These are phyloP conservation scores for Aphis gossypii DNA, from an alignment of 1,140 invertebrate genomes.

Conservation along the genomic window DNA sequence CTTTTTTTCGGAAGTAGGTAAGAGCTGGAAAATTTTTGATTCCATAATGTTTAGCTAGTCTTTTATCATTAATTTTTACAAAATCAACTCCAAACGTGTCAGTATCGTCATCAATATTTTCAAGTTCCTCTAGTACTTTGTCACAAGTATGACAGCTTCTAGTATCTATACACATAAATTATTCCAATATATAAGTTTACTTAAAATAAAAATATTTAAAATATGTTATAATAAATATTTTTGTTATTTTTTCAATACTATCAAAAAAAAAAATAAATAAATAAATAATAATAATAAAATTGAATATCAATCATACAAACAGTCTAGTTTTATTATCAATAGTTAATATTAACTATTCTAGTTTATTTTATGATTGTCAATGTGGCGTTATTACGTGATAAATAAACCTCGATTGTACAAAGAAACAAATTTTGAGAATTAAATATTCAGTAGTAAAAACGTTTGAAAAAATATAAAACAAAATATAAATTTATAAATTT, in stretches of 20 bases:
- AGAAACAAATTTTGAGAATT: too few species aligned
- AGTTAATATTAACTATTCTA: neutral
- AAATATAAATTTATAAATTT: too few species aligned
- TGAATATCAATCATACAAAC: neutral
- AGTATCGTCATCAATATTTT: slow-evolving; percentile 94
- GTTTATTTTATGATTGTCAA: neutral
- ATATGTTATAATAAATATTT: neutral
- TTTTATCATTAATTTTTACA: slow-evolving; percentile 95
- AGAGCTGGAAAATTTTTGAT: slow-evolving; percentile 92
- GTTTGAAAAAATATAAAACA: too few species aligned
- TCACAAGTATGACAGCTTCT: slow-evolving; percentile 91
- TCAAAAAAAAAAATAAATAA: too few species aligned
- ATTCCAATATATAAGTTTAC: neutral
- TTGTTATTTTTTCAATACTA: neutral
- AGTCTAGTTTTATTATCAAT: neutral
- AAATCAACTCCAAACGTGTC: slow-evolving; percentile 93
- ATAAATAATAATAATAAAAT: neutral
- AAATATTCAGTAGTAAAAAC: too few species aligned
- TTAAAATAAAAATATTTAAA: neutral
- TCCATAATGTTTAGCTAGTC: slow-evolving; percentile 92
- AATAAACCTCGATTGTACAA: too few species aligned
- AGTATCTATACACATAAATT: slow-evolving; percentile 71
- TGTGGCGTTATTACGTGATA: neutral
- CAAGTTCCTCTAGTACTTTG: slow-evolving; percentile 86
- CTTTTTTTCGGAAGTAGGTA: slow-evolving; percentile 92